phyloP scores from a whole-genome alignment of 1,140 invertebrate species.

The Drusus annulatus region DNA sequence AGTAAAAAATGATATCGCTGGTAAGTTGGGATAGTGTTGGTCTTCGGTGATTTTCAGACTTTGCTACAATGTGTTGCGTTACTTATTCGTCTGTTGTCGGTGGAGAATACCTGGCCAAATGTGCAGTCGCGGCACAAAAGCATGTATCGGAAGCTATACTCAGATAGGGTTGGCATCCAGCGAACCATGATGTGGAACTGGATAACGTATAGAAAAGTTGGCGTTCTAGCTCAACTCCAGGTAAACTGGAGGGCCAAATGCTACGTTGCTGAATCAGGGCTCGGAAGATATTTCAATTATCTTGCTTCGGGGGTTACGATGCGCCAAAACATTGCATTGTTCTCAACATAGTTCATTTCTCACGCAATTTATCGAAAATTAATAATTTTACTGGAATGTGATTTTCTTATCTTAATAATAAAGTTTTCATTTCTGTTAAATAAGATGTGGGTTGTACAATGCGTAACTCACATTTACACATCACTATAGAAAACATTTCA shows the following conservation, averaged over 20 bases:
- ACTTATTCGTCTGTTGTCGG: background rate
- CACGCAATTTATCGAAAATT: no score
- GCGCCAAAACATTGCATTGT: no score
- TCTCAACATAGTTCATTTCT: no score
- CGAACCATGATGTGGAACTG: slow-evolving; percentile 23
- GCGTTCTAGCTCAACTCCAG: slow-evolving; percentile 24
- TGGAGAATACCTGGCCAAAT: slow-evolving; percentile 12
- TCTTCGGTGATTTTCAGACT: background rate
- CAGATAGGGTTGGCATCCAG: slow-evolving; percentile 16
- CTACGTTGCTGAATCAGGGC: slow-evolving; percentile 7
- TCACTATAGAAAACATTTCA: no score
- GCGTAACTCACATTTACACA: no score
- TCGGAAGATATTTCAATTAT: slow-evolving; percentile 1
- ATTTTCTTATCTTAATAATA: no score
- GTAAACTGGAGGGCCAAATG: slow-evolving; percentile 11
- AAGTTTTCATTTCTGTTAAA: no score
- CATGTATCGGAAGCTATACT: slow-evolving; percentile 19
- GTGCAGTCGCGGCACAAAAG: slow-evolving; percentile 41
- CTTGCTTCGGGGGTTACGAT: no score
- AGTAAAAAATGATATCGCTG: background rate
- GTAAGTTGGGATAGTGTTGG: no score
- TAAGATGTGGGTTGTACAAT: no score
- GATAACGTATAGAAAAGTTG: slow-evolving; percentile 35
- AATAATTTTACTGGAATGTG: no score
- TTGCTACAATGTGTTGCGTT: background rate